Percentiles rank a stretch among this genome's conserved stretches.
Evolutionary conservation across 2,888 invertebrate species (phyloP).

Genomic region (Sarcophaga variegata): DNA sequence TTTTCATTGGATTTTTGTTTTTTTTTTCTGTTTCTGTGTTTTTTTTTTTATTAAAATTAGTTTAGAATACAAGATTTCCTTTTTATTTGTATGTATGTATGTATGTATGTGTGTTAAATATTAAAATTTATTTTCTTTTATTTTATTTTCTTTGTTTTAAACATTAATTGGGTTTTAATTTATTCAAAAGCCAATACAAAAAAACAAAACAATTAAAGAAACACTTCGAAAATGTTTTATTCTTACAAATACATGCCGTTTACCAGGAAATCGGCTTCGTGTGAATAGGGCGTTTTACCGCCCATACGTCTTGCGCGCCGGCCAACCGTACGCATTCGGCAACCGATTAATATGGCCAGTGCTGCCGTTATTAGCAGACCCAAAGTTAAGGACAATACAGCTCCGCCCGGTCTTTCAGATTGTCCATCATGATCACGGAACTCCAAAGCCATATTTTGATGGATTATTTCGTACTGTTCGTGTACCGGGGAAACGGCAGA

Average conservation of each 20-base stretch:
- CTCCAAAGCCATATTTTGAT: constrained; percentile 80
- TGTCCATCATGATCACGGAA: constrained; percentile 85
- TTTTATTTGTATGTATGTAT: constrained; percentile 30
- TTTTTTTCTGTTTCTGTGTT: no score
- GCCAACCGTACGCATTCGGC: constrained; percentile 89
- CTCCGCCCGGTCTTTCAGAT: constrained; percentile 89
- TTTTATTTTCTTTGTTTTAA: not conserved
- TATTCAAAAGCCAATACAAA: constrained; percentile 64
- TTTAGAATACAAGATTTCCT: constrained; percentile 40
- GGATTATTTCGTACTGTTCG: constrained; percentile 81
- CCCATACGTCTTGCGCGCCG: constrained; percentile 88
- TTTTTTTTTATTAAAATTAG: constrained; percentile 34
- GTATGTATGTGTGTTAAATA: not conserved
- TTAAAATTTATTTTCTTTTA: not conserved
- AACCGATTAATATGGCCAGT: constrained; percentile 91
- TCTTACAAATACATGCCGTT: constrained; percentile 96
- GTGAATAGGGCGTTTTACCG: constrained; percentile 91
- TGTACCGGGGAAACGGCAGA: constrained; percentile 76
- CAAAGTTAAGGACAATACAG: constrained; percentile 89
- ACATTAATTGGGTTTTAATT: constrained; percentile 3
- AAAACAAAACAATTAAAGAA: constrained; percentile 34
- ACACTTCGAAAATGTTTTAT: constrained; percentile 5
- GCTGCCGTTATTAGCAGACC: constrained; percentile 91
- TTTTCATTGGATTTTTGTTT: constrained; percentile 16
- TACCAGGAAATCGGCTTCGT: constrained; percentile 98